Base-by-base conservation (phyloP, 2,113 vertebrate genomes). In the Deroptyus accipitrinus region DNA sequence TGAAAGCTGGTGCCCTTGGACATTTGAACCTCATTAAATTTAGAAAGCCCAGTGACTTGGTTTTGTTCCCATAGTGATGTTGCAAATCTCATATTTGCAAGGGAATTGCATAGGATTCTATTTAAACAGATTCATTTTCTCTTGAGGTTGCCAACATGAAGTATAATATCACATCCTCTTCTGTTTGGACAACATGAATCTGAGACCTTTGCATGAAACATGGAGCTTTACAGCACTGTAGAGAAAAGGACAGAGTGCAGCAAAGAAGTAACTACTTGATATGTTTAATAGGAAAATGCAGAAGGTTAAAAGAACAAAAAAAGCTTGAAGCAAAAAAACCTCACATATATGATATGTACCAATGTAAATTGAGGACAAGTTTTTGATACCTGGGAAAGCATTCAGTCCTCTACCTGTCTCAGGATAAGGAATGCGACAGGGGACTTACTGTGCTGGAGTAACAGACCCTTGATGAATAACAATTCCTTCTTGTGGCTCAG, bases 11-110 rank as follows among this genome's bases (percentile, higher is more conserved):
- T 97, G 96, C 90, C 96, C 96, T 96, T 97, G 96, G 94, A 97
- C 93, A 97, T 93, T 80, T 96, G 92, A 97, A 97, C 95, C 92
- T 93, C 94, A 93, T 96, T 97, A 96, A 97, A 96, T 96, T 97
- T 96, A 97, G 94, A 96, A 96, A 96, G 75, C 85, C 84, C 5
- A 3, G 66, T 85, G 88, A 67, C 87, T 95, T 96, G 90, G 81
- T 54, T 88, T 94, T 91, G 82, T 95, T 96, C 96, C 93, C 93
- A 62, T 59, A 95, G 82, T 90, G 90, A 96, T 93, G 87, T 63
- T 94, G 91, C 95, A 96, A 96, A 95, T 96, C 87, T 96, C 51
- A 27, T 94, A 93, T 91, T 96, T 97, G 85, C 94, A 93, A 91
- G 93, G 94, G 95, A 94, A 91, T 94, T 94, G 74, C 86, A 87